These are phyloP conservation scores for Mamestra brassicae DNA, from an alignment of 2,888 invertebrate genomes.

Conservation along the genomic window DNA sequence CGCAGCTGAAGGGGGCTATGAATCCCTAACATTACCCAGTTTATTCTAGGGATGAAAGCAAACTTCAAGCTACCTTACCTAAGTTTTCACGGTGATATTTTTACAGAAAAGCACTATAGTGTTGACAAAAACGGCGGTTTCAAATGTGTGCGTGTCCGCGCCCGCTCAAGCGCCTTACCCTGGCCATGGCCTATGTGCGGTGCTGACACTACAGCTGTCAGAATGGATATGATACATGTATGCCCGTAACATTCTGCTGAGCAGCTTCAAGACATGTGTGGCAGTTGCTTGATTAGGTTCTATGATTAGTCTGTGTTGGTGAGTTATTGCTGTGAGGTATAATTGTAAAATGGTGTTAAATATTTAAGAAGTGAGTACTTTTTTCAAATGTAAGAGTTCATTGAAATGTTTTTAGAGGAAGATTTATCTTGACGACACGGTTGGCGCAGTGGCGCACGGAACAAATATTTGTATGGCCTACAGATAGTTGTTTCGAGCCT, in stretches of 20 bases:
- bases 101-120: too few species aligned
- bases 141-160: neutral
- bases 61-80: neutral
- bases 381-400: too few species aligned
- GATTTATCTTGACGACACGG: too few species aligned
- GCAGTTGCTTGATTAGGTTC: conserved; percentile 52
- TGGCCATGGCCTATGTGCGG: neutral
- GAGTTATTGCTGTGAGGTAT: conserved; percentile 23
- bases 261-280: conserved; percentile 39
- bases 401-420: too few species aligned
- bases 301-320: conserved; percentile 29
- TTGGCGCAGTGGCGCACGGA: too few species aligned
- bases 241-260: conserved; percentile 15
- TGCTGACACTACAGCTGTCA: conserved; percentile 54
- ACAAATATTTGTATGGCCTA: too few species aligned
- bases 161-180: neutral
- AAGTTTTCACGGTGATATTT: neutral
- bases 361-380: neutral
- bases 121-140: neutral
- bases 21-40: neutral
- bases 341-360: neutral
- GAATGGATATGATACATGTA: conserved; percentile 59
- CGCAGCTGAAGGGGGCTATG: too few species aligned
- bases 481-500: too few species aligned
- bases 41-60: neutral